Evolutionary conservation across 2,888 invertebrate species (phyloP).

Genomic region (Eilema griseolum): DNA sequence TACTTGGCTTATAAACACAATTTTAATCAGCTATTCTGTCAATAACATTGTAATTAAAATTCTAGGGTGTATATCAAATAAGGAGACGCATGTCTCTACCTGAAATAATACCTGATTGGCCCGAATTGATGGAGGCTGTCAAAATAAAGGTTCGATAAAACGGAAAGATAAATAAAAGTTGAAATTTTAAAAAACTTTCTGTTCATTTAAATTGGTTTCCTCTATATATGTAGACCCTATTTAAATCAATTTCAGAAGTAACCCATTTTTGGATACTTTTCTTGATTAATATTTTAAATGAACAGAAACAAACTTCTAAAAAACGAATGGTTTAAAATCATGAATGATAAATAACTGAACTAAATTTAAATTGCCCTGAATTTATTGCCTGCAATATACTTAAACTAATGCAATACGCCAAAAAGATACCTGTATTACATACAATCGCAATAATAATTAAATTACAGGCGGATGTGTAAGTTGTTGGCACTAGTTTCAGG

Average conservation of each 20-base stretch:
- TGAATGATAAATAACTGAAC: conserved; percentile 73
- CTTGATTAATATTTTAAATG: conserved; percentile 56
- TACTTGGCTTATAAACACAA: conserved; percentile 54
- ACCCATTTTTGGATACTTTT: neutral
- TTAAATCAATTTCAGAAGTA: neutral
- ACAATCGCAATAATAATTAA: conserved; percentile 32
- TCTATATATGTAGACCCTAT: neutral
- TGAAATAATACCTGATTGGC: conserved; percentile 93
- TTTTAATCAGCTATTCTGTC: conserved; percentile 55
- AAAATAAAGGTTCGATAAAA: conserved; percentile 90
- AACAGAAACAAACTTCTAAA: conserved; percentile 72
- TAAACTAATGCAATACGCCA: neutral
- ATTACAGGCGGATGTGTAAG: conserved; percentile 1
- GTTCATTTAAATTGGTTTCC: conserved; percentile 62
- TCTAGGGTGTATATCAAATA: conserved; percentile 90
- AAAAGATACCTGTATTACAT: neutral
- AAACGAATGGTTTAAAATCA: conserved; percentile 73
- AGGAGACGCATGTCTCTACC: conserved; percentile 90
- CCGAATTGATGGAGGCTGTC: conserved; percentile 89
- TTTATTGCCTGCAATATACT: conserved; percentile 58
- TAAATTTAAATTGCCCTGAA: conserved; percentile 66
- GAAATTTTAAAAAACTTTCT: conserved; percentile 59
- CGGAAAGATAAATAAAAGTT: conserved; percentile 70
- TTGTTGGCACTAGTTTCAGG: conserved; percentile 60
- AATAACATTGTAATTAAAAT: conserved; percentile 78